Base-by-base conservation (phyloP, 2,113 vertebrate species). In the Labeo rohita region DNA sequence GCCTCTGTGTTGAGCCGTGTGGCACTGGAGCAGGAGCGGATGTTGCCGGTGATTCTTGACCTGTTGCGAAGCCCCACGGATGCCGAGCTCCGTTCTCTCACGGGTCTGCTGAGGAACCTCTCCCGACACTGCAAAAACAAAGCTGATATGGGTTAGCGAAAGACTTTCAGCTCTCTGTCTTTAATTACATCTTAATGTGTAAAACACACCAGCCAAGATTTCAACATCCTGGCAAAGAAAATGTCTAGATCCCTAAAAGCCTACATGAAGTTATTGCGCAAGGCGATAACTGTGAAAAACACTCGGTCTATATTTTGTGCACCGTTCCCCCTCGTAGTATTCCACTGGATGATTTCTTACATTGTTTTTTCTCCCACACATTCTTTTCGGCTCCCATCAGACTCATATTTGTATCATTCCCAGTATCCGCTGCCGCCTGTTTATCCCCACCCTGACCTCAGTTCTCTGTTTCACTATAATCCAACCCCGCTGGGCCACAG, bases 71-170 rank as follows among this genome's bases (percentile, higher is more conserved):
- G 94, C 0, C 92, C 95, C 0, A 96, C 94, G 81, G 96, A 97
- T 39, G 89, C 92, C 84, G 96, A 98, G 92, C 94, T 98, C 84
- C 96, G 95, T 77, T 96, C 98, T 0, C 93, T 99, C 84, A 99
- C 96, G 0, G 98, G 97, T 5, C 95, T 99, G 83, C 95, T 99
- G 87, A 96, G 97, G 23, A 99, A 99, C 89, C 93, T 99, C 88
- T 96, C 97, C 50, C 93, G 95, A 28, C 96, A 99, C 0, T 93
- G 95, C 13, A 91, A 93, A 85, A 97, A 97, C 91, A 98, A 98
- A 93, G 96, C 96, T 0, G 95, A 97, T 91, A 95, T 98, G 93
- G 97, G 98, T 99, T 90, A 95, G 96, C 95, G 34, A 28, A 65
- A 47, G 52, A 39, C 45, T 45, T 80, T 45, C 28, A 16, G 50